Evolutionary conservation across 1,140 invertebrate genomes (phyloP).

Genomic region (Chymomyza costata): DNA sequence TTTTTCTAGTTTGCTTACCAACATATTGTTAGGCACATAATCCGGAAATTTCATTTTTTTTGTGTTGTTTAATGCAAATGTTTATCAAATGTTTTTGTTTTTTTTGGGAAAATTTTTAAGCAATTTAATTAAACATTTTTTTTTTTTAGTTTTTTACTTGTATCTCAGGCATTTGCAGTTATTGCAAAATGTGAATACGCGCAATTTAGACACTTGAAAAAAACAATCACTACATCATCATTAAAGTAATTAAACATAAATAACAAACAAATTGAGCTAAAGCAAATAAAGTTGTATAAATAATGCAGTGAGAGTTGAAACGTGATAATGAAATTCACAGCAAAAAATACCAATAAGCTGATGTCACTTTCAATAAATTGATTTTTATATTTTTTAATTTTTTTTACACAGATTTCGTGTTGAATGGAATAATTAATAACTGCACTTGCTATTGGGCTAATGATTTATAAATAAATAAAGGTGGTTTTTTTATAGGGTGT

Average conservation of each 20-base stretch:
- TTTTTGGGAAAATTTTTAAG: conserved; percentile 32
- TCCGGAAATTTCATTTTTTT: conserved; percentile 71
- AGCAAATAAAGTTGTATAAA: conserved; percentile 5
- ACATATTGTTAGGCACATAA: conserved; percentile 69
- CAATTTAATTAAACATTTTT: conserved; percentile 56
- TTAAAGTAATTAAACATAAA: conserved; percentile 10
- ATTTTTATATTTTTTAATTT: too few species aligned
- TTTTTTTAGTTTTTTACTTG: conserved; percentile 28
- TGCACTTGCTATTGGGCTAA: conserved; percentile 54
- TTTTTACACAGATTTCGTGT: conserved; percentile 16
- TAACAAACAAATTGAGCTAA: conserved; percentile 13
- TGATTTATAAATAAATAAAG: conserved; percentile 64
- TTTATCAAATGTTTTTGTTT: conserved; percentile 1
- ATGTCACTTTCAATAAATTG: conserved; percentile 64
- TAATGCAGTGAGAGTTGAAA: background rate
- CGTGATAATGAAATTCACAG: background rate
- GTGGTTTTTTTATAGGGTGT: too few species aligned
- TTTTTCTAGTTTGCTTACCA: conserved; percentile 47
- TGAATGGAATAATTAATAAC: conserved; percentile 25
- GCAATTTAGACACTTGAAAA: conserved; percentile 41
- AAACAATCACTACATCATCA: conserved; percentile 22
- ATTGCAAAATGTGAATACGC: conserved; percentile 47
- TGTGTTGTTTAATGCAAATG: conserved; percentile 7
- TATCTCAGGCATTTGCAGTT: conserved; percentile 13
- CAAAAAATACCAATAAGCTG: conserved; percentile 15